These are phyloP conservation scores for Myripristis jacobus DNA, from an alignment of 2,797 vertebrate species.

Conservation along the genomic window DNA sequence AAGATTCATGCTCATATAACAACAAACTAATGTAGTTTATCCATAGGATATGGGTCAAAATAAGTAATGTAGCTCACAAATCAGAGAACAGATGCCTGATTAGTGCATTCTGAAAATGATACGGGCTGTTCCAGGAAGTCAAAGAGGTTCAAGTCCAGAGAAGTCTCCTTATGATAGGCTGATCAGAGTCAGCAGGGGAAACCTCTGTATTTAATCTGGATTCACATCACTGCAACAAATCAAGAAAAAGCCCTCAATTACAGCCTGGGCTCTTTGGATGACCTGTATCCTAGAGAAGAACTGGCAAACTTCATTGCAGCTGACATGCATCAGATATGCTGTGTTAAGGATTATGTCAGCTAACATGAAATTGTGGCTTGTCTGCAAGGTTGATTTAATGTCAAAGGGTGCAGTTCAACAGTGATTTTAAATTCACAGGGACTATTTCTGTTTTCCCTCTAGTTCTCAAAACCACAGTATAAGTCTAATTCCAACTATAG, in stretches of 20 bases:
- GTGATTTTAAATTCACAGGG: neutral
- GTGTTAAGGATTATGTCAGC: neutral
- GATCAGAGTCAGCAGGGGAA: conserved; percentile 13
- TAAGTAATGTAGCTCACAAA: neutral
- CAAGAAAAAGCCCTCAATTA: conserved; percentile 12
- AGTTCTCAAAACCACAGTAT: too few relatives aligned
- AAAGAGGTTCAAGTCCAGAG: neutral
- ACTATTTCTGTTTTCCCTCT: too few relatives aligned
- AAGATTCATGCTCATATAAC: neutral
- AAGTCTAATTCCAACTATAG: too few relatives aligned
- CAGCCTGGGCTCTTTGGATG: neutral
- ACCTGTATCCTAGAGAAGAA: neutral
- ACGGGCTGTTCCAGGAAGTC: neutral
- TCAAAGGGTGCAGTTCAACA: neutral
- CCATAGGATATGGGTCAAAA: neutral
- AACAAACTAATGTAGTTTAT: neutral
- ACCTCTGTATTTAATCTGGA: conserved; percentile 17
- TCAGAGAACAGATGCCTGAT: too few relatives aligned
- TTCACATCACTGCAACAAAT: conserved; percentile 23
- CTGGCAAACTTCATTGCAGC: neutral
- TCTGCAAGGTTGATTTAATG: conserved; percentile 19
- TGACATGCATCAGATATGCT: conserved; percentile 4
- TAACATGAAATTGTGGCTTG: conserved; percentile 3
- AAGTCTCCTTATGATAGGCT: neutral
- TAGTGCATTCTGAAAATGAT: neutral